These are phyloP conservation scores for Sebastes steindachneri DNA, from an alignment of 2,797 vertebrate genomes.

Conservation along the genomic window DNA sequence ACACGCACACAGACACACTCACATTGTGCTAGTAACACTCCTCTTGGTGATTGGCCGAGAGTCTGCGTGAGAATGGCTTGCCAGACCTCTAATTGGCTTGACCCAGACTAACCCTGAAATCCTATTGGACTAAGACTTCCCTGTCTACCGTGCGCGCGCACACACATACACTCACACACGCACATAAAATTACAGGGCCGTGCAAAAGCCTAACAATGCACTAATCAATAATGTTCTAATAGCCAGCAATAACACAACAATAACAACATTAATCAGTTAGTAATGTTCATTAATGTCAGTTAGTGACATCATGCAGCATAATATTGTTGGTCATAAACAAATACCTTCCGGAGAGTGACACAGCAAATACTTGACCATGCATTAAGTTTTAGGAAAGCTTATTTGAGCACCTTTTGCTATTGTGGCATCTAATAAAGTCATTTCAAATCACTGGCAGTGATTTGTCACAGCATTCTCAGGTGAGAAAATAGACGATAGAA, in stretches of 20 bases:
- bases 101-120: slow-evolving; percentile 88
- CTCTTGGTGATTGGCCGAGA: slow-evolving; percentile 80
- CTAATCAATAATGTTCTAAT: slow-evolving; percentile 49
- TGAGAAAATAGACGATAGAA: neutral
- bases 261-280: slow-evolving; percentile 3
- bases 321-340: neutral
- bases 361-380: neutral
- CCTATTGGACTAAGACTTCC: slow-evolving; percentile 87
- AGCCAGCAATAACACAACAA: slow-evolving; percentile 17
- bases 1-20: slow-evolving; percentile 10
- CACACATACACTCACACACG: neutral
- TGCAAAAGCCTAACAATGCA: slow-evolving; percentile 37
- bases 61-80: slow-evolving; percentile 83
- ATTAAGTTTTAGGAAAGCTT: neutral
- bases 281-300: neutral
- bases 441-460: neutral
- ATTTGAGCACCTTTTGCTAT: neutral
- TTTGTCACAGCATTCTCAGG: neutral
- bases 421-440: neutral
- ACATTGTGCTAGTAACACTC: slow-evolving; percentile 70
- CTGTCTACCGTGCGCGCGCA: slow-evolving; percentile 61
- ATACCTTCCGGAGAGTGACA: neutral
- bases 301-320: neutral
- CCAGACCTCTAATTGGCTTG: slow-evolving; percentile 89
- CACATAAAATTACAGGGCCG: slow-evolving; percentile 33